Evolutionary conservation across 92 coral and sea anemone genomes (phyloP).

Genomic region (Palythoa caribaeorum): DNA sequence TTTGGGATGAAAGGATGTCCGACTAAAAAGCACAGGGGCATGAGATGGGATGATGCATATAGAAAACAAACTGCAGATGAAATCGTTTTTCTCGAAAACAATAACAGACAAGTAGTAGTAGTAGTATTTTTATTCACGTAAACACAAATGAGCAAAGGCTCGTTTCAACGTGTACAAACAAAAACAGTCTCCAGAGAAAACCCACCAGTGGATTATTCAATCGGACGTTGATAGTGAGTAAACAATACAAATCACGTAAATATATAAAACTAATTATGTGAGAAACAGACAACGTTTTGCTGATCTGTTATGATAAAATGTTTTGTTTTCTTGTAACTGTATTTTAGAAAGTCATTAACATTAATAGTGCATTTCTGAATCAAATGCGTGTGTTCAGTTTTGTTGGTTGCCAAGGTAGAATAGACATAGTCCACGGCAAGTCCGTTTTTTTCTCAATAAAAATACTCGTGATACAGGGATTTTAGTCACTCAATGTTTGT

Average conservation of each 20-base stretch:
- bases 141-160: too few species aligned
- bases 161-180: too few species aligned
- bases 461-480: neutral
- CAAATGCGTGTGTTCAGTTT: neutral
- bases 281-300: constrained; percentile 5
- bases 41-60: constrained; percentile 65
- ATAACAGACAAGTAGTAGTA: too few species aligned
- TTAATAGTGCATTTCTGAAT: neutral
- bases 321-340: neutral
- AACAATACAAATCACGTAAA: too few species aligned
- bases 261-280: neutral
- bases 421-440: neutral
- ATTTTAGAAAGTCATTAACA: neutral
- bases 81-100: constrained; percentile 50
- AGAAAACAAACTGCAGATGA: constrained; percentile 54
- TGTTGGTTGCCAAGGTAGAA: neutral
- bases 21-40: constrained; percentile 65
- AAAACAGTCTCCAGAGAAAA: too few species aligned
- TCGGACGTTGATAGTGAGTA: too few species aligned
- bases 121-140: too few species aligned
- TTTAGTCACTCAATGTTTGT: neutral
- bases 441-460: neutral
- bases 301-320: neutral
- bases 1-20: constrained; percentile 22
- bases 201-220: too few species aligned